Percentiles rank a stretch among this genome's conserved stretches.
These are phyloP conservation scores for Steinernema feltiae DNA, from an alignment of 1,140 invertebrate genomes.

Conservation along the genomic window DNA sequence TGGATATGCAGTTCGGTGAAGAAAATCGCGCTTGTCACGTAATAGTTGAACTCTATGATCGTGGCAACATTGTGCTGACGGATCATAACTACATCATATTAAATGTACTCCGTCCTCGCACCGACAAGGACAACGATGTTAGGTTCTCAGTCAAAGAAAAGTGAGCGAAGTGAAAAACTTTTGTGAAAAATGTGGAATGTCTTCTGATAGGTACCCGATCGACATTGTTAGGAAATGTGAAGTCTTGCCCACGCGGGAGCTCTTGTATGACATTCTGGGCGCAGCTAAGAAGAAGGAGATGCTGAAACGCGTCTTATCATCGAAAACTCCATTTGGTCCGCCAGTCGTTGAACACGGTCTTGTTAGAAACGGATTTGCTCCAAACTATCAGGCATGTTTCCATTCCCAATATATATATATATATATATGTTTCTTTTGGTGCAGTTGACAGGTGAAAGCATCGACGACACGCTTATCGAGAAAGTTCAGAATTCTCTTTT, in stretches of 20 bases:
- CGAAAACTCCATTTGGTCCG: constrained; percentile 75
- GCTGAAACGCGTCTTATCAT: constrained; percentile 78
- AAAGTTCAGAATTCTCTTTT: constrained; percentile 60
- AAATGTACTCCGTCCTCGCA: constrained; percentile 84
- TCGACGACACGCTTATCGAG: background rate
- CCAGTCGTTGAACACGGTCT: constrained; percentile 82
- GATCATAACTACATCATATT: constrained; percentile 84
- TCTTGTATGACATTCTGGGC: constrained; percentile 46
- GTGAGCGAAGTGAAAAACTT: constrained; percentile 63
- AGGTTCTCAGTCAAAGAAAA: constrained; percentile 83
- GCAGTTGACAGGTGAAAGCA: background rate
- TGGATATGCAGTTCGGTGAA: constrained; percentile 85
- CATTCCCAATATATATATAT: constrained; percentile 58
- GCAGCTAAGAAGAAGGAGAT: constrained; percentile 70
- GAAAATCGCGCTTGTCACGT: constrained; percentile 90
- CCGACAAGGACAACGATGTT: constrained; percentile 79
- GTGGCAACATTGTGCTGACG: constrained; percentile 90
- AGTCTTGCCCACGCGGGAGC: constrained; percentile 38
- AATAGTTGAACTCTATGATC: constrained; percentile 69
- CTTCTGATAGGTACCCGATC: constrained; percentile 48
- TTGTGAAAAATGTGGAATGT: background rate
- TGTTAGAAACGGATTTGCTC: constrained; percentile 67
- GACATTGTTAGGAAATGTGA: constrained; percentile 41
- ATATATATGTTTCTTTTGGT: background rate
- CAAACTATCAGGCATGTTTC: constrained; percentile 61